These are phyloP conservation scores for Spea multiplicata DNA, from an alignment of 2,113 vertebrate genomes.

Conservation along the genomic window DNA sequence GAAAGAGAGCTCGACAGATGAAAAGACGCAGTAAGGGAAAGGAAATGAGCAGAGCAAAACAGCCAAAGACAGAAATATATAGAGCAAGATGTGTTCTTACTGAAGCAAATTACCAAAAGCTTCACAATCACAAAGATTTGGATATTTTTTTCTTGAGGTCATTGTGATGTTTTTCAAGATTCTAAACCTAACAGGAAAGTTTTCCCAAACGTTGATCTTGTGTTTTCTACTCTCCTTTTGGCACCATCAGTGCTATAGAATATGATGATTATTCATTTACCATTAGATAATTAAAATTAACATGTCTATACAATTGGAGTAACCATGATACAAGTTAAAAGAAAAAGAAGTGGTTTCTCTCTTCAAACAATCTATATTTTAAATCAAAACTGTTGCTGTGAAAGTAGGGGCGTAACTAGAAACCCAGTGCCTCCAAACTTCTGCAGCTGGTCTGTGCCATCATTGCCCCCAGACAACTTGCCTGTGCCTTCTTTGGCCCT, in stretches of 20 bases:
- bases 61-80: conserved; percentile 31
- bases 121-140: neutral
- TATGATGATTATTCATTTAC: no score
- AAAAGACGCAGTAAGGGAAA: conserved; percentile 20
- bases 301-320: no score
- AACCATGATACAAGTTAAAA: no score
- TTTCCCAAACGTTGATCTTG: neutral
- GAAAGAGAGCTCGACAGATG: conserved; percentile 22
- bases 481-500: no score
- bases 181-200: neutral
- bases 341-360: no score
- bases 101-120: conserved; percentile 30
- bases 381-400: no score
- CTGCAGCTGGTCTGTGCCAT: no score
- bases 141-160: neutral
- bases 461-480: no score
- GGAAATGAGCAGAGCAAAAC: conserved; percentile 38
- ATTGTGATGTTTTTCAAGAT: neutral
- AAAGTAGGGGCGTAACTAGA: no score
- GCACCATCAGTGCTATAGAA: neutral
- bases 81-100: conserved; percentile 17
- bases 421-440: no score
- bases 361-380: no score
- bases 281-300: no score
- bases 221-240: neutral